These are phyloP conservation scores for Eumerus sabulonum DNA, from an alignment of 2,888 invertebrate species.

Conservation along the genomic window DNA sequence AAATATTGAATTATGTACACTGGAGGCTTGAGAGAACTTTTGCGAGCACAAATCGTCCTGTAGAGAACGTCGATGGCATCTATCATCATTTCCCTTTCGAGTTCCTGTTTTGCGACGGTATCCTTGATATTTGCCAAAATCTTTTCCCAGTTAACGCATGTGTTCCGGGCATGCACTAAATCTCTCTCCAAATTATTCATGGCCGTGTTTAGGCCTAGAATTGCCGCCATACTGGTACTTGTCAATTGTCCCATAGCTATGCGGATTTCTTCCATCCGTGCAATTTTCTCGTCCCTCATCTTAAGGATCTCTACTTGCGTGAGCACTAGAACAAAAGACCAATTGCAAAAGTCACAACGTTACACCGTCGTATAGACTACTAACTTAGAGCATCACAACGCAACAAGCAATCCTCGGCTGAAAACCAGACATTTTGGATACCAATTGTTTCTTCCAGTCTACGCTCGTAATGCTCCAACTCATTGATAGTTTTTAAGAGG, in stretches of 20 bases:
- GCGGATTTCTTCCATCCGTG: conserved; percentile 76
- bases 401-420: conserved; percentile 77
- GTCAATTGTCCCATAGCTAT: conserved; percentile 75
- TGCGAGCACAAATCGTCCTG: background rate
- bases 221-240: conserved; percentile 75
- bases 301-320: conserved; percentile 77
- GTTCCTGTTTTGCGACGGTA: background rate
- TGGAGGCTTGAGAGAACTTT: background rate
- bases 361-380: background rate
- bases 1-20: too few relatives aligned
- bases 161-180: conserved; percentile 73
- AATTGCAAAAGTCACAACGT: too few relatives aligned
- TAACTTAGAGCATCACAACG: conserved; percentile 78
- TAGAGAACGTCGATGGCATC: conserved; percentile 8
- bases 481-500: conserved; percentile 71
- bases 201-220: conserved; percentile 77
- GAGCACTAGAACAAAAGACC: conserved; percentile 72
- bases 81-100: background rate
- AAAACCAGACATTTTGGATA: conserved; percentile 60
- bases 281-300: conserved; percentile 73
- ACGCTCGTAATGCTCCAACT: conserved; percentile 76
- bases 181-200: conserved; percentile 75
- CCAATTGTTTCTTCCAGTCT: conserved; percentile 76
- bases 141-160: conserved; percentile 77
- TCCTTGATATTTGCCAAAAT: conserved; percentile 67